Evolutionary conservation across 2,797 vertebrate genomes (phyloP).

Genomic region (Prunella strophiata): DNA sequence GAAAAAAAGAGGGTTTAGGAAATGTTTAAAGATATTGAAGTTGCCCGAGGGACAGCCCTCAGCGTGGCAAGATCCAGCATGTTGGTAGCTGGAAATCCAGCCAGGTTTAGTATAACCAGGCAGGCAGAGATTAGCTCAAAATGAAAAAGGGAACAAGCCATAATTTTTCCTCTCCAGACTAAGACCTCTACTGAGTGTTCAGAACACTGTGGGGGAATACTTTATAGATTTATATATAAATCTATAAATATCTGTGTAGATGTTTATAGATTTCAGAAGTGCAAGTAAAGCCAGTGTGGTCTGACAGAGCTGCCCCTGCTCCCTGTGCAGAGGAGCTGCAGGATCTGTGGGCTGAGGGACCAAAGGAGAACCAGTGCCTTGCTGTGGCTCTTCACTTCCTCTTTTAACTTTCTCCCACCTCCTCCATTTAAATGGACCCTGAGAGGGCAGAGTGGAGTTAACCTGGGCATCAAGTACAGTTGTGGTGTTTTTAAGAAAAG

Average conservation of each 20-base stretch:
- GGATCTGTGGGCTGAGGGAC: fast-evolving
- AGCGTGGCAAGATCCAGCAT: neutral
- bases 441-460: neutral
- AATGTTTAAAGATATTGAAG: neutral
- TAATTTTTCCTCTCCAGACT: neutral
- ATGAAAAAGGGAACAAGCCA: neutral
- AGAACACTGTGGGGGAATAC: neutral
- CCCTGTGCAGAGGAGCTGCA: neutral
- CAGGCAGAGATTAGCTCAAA: neutral
- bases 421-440: neutral
- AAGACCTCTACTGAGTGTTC: neutral
- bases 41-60: neutral
- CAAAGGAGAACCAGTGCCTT: fast-evolving
- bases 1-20: neutral
- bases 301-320: fast-evolving
- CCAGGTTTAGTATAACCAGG: neutral
- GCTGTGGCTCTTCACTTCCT: neutral
- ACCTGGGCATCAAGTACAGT: neutral
- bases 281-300: fast-evolving
- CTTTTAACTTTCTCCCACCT: neutral
- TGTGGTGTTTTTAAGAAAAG: fast-evolving
- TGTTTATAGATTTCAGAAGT: neutral
- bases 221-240: neutral
- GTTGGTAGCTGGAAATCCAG: neutral
- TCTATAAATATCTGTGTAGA: neutral